These are phyloP conservation scores for Donacobius atricapilla DNA, from an alignment of 2,113 vertebrate genomes.

Conservation along the genomic window DNA sequence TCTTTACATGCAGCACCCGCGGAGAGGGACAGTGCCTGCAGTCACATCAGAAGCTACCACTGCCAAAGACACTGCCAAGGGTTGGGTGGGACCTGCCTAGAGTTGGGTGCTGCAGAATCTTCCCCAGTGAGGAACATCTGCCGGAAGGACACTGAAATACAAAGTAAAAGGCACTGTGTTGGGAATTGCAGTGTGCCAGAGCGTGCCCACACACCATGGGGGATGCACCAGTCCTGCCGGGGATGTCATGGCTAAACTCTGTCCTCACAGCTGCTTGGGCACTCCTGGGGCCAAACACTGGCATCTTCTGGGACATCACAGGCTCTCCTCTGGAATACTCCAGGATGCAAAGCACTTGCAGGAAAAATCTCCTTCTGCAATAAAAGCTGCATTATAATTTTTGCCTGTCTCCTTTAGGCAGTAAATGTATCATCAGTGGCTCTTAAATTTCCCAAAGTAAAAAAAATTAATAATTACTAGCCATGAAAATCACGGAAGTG, in stretches of 20 bases:
- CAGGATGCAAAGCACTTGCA: not conserved
- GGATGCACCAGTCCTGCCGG: rapidly evolving
- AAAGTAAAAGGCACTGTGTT: rapidly evolving
- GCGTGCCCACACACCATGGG: rapidly evolving
- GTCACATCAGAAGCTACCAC: not conserved
- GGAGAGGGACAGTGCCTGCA: not conserved
- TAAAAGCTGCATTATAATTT: not conserved
- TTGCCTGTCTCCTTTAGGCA: not conserved
- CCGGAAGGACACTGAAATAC: rapidly evolving
- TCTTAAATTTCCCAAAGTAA: not conserved
- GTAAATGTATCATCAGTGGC: not conserved
- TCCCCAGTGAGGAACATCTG: not conserved
- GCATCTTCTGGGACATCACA: not conserved
- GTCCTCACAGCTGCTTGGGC: not conserved
- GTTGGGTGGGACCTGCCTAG: no score
- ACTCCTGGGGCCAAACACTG: not conserved
- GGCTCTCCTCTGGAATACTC: not conserved
- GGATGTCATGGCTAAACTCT: rapidly evolving
- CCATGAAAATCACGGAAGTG: not conserved
- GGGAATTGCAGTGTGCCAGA: not conserved
- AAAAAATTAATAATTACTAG: not conserved
- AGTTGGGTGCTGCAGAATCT: no score
- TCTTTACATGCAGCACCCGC: not conserved
- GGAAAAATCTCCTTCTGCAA: not conserved
- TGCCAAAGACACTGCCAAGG: not conserved